Evolutionary conservation across 2,888 invertebrate species (phyloP).

Genomic region (Rhamnusium bicolor): DNA sequence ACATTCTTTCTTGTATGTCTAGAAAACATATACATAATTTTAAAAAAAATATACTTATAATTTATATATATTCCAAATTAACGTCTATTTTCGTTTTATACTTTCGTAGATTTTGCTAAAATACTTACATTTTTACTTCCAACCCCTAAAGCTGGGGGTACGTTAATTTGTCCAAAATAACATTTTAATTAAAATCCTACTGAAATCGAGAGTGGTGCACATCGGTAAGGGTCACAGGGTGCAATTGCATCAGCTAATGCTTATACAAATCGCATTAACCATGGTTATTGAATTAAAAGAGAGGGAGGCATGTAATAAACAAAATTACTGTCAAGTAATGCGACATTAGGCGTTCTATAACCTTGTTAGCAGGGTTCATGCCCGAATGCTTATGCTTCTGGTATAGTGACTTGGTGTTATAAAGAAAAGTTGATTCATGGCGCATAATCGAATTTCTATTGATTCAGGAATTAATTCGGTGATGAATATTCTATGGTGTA

Average conservation of each 20-base stretch:
- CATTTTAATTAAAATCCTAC: slow-evolving; percentile 15
- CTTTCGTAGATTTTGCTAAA: too few relatives aligned
- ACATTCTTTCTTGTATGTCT: too few relatives aligned
- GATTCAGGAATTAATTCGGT: slow-evolving; percentile 36
- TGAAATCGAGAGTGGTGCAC: background rate
- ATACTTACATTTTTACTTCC: too few relatives aligned
- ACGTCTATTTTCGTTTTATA: too few relatives aligned
- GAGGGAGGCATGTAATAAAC: slow-evolving; percentile 65
- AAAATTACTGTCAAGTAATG: slow-evolving; percentile 70
- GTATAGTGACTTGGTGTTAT: slow-evolving; percentile 18
- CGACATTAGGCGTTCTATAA: slow-evolving; percentile 64
- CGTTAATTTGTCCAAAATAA: slow-evolving; percentile 11
- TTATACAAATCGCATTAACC: slow-evolving; percentile 61
- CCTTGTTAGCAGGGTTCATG: slow-evolving; percentile 59
- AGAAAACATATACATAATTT: too few relatives aligned
- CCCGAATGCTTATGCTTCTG: slow-evolving; percentile 58
- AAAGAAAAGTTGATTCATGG: slow-evolving; percentile 46
- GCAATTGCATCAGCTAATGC: slow-evolving; percentile 46
- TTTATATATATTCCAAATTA: too few relatives aligned
- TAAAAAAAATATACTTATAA: too few relatives aligned
- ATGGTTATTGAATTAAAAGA: slow-evolving; percentile 63
- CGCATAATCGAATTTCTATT: slow-evolving; percentile 44
- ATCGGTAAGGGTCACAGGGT: slow-evolving; percentile 30
- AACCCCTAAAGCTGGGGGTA: background rate
- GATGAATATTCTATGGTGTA: slow-evolving; percentile 24